Evolutionary conservation across 2,113 vertebrate genomes (phyloP).

Genomic region (Seriola rivoliana): DNA sequence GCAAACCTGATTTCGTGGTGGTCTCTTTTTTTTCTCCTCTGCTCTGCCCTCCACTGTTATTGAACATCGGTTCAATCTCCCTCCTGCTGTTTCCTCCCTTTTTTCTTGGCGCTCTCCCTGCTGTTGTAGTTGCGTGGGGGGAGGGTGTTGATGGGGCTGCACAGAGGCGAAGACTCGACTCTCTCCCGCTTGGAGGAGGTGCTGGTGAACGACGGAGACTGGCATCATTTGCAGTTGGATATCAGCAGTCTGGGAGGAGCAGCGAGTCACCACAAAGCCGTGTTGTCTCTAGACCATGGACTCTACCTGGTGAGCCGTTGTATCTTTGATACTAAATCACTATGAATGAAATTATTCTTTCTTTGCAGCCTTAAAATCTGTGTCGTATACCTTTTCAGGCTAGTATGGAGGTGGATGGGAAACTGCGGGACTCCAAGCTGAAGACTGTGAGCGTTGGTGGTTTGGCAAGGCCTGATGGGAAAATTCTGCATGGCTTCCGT

Average conservation of each 20-base stretch:
- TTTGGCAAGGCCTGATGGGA: slow-evolving; percentile 75
- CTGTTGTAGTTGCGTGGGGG: slow-evolving; percentile 86
- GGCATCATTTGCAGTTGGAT: slow-evolving; percentile 91
- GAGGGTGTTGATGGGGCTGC: slow-evolving; percentile 86
- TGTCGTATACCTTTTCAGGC: slow-evolving; percentile 72
- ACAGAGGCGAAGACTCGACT: slow-evolving; percentile 84
- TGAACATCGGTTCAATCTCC: slow-evolving; percentile 31
- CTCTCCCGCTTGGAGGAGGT: slow-evolving; percentile 87
- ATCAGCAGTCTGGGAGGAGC: slow-evolving; percentile 78
- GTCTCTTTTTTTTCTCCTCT: slow-evolving; percentile 8
- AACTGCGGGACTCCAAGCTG: slow-evolving; percentile 88
- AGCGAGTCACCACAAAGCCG: slow-evolving; percentile 76
- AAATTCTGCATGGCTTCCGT: slow-evolving; percentile 88
- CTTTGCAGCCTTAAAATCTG: background rate
- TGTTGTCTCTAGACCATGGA: slow-evolving; percentile 90
- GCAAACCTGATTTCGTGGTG: slow-evolving; percentile 7
- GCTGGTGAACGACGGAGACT: slow-evolving; percentile 89
- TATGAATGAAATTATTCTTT: background rate
- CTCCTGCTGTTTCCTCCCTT: slow-evolving; percentile 35
- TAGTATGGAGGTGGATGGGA: slow-evolving; percentile 83
- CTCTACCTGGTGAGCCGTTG: slow-evolving; percentile 85
- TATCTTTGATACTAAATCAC: background rate
- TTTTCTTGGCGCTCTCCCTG: background rate
- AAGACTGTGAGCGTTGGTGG: slow-evolving; percentile 88
- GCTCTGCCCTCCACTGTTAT: background rate